Evolutionary conservation across 2,797 vertebrate genomes (phyloP), one percentile per base, ranked within the genome.

Genomic region (Anabas testudineus): DNA sequence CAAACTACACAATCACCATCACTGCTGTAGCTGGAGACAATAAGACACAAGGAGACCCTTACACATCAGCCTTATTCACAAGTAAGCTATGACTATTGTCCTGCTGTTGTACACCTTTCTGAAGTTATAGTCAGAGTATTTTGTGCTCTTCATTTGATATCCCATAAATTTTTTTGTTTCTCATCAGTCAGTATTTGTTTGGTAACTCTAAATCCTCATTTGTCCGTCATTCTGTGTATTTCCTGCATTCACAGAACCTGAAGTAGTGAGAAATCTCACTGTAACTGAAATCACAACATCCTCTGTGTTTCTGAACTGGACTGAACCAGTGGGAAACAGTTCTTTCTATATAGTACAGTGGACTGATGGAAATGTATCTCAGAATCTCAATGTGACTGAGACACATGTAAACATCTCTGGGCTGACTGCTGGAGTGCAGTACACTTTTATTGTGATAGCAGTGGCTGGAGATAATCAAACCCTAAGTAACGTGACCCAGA

Each of bases 311-410:
- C n/a, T n/a, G n/a, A n/a, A n/a, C n/a, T n/a, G n/a, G n/a, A n/a
- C n/a, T n/a, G n/a, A n/a, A n/a, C n/a, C n/a, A n/a, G n/a, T n/a
- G n/a, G n/a, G n/a, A n/a, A n/a, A n/a, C n/a, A n/a, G n/a, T n/a
- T n/a, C n/a, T n/a, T n/a, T n/a, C 42, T 76, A 59, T 59, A 47
- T 0, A 60, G 58, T 92, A 10, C 7, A 61, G 10, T 80, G 74
- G 82, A 60, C 18, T 14, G 2, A 10, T 71, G 55, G n/a, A 34
- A 34, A n/a, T n/a, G n/a, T 9, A 34, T 34, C 32, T n/a, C n/a
- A n/a, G n/a, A 34, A 9, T 34, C 5, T 5, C 9, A 34, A 9
- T 10, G 34, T 32, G 5, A 34, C 32, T 47, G 8, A 55, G 2
- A 67, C 65, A 18, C 47, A 6, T 0, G 19, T 10, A 13, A 54